Evolutionary conservation across 2,888 invertebrate species (phyloP).

Genomic region (Syrphus vitripennis): DNA sequence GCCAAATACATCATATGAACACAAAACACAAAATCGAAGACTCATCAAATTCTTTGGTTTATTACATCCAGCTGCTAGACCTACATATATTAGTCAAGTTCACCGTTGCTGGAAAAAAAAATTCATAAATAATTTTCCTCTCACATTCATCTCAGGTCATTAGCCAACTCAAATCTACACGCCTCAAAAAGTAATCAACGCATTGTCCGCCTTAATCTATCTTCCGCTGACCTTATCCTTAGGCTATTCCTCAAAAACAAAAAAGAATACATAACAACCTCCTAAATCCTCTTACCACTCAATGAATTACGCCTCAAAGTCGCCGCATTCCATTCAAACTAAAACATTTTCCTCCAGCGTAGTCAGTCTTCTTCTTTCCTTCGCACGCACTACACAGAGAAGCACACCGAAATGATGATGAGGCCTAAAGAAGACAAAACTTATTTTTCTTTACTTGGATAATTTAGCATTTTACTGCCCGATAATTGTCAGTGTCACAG

Average conservation of each 20-base stretch:
- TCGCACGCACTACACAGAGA: too few species aligned
- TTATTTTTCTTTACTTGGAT: slow-evolving; percentile 48
- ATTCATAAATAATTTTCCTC: slow-evolving; percentile 21
- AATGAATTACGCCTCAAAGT: slow-evolving; percentile 64
- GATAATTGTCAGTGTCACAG: slow-evolving; percentile 71
- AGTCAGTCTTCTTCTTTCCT: background rate
- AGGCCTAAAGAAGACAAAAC: slow-evolving; percentile 19
- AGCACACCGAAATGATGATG: background rate
- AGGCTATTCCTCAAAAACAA: background rate
- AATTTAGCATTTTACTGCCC: slow-evolving; percentile 68
- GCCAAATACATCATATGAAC: background rate
- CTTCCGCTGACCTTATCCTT: slow-evolving; percentile 37
- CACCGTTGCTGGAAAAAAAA: background rate
- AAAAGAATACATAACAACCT: slow-evolving; percentile 14
- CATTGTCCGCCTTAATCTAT: slow-evolving; percentile 61
- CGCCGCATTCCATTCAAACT: slow-evolving; percentile 17
- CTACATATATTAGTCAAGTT: background rate
- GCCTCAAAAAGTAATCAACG: slow-evolving; percentile 63
- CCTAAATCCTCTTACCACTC: slow-evolving; percentile 64
- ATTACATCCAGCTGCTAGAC: background rate
- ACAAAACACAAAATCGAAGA: background rate
- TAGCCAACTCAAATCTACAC: slow-evolving; percentile 55
- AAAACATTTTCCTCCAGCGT: background rate
- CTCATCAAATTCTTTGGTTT: background rate
- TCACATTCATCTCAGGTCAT: slow-evolving; percentile 56